phyloP scores from a whole-genome alignment of 2,797 vertebrate genomes.

The Semaprochilodus insignis region DNA sequence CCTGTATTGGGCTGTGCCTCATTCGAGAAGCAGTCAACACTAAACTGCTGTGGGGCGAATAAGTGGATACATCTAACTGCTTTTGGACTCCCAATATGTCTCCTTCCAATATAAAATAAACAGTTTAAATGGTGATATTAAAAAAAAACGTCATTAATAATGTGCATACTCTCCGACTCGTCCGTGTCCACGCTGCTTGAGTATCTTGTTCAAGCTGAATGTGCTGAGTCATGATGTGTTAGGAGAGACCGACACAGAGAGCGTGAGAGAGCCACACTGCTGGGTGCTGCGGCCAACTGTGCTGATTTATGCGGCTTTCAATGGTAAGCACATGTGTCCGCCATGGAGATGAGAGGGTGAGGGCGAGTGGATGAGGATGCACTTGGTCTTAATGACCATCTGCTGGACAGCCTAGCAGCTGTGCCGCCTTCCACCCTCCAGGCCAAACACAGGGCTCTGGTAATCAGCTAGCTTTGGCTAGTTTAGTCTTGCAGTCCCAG shows the following conservation, averaged over 20 bases:
- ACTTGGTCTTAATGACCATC: constrained; percentile 40
- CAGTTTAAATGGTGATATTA: no score
- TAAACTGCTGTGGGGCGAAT: no score
- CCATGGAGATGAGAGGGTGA: constrained; percentile 30
- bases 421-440: neutral
- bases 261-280: constrained; percentile 5
- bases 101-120: no score
- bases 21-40: no score
- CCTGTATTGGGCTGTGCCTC: no score
- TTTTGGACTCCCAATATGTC: no score
- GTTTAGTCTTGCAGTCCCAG: neutral
- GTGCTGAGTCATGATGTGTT: constrained; percentile 47
- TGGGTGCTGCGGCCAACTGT: constrained; percentile 13
- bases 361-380: constrained; percentile 30
- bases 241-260: constrained; percentile 36
- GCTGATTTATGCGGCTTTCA: constrained; percentile 35
- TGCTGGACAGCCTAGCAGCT: constrained; percentile 12
- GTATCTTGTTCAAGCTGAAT: constrained; percentile 3
- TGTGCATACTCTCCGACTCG: no score
- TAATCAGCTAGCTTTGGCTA: constrained; percentile 5
- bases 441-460: neutral
- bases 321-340: constrained; percentile 44
- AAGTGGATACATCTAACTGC: no score
- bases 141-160: no score
- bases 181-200: neutral